Conservation (phyloP, 2,113 vertebrate species). For the Megaceryle maxima region DNA sequence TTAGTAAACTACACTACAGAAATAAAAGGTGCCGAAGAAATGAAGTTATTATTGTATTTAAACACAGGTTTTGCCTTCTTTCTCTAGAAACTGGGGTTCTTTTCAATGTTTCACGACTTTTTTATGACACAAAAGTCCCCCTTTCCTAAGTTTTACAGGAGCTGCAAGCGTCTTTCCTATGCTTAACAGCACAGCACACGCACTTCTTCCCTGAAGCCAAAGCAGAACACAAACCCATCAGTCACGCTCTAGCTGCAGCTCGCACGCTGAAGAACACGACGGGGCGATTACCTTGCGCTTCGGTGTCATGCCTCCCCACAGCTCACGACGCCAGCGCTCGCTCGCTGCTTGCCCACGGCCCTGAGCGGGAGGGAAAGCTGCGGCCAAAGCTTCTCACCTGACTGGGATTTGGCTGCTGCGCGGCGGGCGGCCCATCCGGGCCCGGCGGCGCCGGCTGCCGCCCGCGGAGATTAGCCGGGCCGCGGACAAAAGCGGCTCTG, state of each 20-base stretch:
- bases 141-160: accelerated
- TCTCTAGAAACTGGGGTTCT: neutral
- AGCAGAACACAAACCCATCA: neutral
- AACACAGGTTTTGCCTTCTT: neutral
- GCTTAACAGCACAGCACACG: accelerated
- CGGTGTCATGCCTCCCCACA: neutral
- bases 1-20: neutral
- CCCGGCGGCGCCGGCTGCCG: neutral
- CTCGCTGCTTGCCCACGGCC: too few species aligned
- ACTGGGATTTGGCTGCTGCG: neutral
- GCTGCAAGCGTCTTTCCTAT: neutral
- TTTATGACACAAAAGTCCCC: accelerated
- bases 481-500: neutral
- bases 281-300: neutral
- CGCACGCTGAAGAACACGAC: neutral
- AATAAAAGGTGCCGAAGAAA: neutral
- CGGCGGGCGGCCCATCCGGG: neutral
- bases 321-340: neutral
- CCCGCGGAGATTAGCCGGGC: neutral
- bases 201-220: neutral
- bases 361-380: neutral
- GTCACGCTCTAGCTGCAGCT: neutral
- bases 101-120: neutral
- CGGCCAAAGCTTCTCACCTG: neutral
- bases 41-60: neutral